Evolutionary conservation across 23 tunicate genomes (phyloP), one percentile per base, ranked within the genome.

Genomic region (Aplidium turbinatum): DNA sequence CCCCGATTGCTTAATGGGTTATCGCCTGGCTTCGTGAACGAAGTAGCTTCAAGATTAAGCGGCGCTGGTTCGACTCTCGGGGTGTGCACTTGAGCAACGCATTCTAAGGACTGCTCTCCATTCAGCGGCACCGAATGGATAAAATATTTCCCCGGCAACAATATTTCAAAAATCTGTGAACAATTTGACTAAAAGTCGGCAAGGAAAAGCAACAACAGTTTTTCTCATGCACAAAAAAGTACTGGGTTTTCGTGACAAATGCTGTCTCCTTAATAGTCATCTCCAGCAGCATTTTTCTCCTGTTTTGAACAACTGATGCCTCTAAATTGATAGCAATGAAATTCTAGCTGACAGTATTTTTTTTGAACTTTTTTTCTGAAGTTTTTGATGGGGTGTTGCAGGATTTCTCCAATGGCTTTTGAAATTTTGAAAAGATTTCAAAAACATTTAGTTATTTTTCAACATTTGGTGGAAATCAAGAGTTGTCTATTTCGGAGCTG

Each of bases 321-420:
- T 52, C 65, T 56, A 47, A n/a, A 54, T 57, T 75, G 80, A 75
- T 35, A 75, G 54, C 80, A 75, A 75, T 57, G 54, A 58, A 75
- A 38, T 36, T 22, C 31, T n/a, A 75, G 1, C 35, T 75, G 31
- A 53, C 3, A 20, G 53, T 27, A 21, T 33, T 75, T 75, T 68
- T 68, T 2, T 57, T 57, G 68, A 38, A 24, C 45, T 36, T 65
- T 35, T 78, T 78, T 52, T 65, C 75, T 22, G 35, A 65, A 52
- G 84, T 78, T 78, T 51, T 78, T 31, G 84, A 78, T 52, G 67
- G 28, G 75, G 31, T 78, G 54, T 66, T 65, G 84, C 75, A 78
- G 65, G 58, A 65, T 26, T 67, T 78, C 20, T 1, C 52, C 33
- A 5, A 65, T 38, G 45, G 78, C n/a, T 52, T 72, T 31, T 21